Conservation (phyloP, 2,113 vertebrate genomes). For the Odocoileus virginianus region DNA sequence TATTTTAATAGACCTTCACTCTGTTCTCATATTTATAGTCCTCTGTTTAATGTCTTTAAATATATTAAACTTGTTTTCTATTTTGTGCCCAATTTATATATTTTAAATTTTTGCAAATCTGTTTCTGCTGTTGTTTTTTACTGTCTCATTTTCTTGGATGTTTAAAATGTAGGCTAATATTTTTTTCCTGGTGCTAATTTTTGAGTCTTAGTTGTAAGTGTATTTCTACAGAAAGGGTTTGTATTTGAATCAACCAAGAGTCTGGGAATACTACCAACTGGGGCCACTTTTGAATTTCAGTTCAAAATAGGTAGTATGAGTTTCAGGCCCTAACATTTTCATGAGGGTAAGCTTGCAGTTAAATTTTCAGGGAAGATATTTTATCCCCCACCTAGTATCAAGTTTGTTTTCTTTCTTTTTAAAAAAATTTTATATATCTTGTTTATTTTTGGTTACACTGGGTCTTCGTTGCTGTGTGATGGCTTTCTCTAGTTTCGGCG, state of each 20-base stretch:
- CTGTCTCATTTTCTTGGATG: not conserved
- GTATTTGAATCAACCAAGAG: not conserved
- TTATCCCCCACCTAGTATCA: not conserved
- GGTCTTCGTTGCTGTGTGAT: not conserved
- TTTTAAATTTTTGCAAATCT: not conserved
- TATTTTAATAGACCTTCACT: not conserved
- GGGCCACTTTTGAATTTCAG: not conserved
- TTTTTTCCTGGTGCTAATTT: not conserved
- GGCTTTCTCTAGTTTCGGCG: not conserved
- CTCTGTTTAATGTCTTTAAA: conserved; percentile 6
- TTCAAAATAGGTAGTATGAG: not conserved
- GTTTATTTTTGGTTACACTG: not conserved
- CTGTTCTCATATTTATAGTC: not conserved
- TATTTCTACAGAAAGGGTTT: not conserved
- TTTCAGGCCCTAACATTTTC: not conserved
- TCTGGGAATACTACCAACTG: not conserved
- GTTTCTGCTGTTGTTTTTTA: not conserved
- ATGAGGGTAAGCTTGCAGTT: not conserved
- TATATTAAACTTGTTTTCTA: not conserved
- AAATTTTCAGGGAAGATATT: not conserved
- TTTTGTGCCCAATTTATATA: not conserved
- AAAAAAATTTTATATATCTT: not conserved
- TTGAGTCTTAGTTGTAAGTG: not conserved
- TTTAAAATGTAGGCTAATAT: not conserved
- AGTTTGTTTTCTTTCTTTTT: not conserved